phyloP scores from a whole-genome alignment of 30 jellyfish, hydroid and myxozoan species.

The Euphysa ruthae region DNA sequence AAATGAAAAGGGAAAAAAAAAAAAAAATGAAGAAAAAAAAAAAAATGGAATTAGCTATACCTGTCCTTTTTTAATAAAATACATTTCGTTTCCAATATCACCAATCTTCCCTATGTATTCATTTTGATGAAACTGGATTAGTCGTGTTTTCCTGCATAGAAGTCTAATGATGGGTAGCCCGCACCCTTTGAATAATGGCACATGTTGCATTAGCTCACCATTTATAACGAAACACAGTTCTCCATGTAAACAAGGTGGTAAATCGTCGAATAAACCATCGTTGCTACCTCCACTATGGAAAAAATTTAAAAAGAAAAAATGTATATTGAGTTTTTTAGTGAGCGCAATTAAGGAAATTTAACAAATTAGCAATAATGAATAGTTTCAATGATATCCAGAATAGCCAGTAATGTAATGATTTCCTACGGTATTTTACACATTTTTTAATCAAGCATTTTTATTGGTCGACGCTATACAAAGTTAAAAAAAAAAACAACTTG shows the following conservation, averaged over 20 bases:
- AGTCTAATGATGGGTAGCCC: conserved; percentile 43
- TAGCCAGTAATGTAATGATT: too few species aligned
- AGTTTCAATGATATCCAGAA: too few species aligned
- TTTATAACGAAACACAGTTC: conserved; percentile 43
- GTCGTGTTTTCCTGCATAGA: conserved; percentile 45
- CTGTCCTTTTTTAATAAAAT: conserved; percentile 49
- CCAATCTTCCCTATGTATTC: conserved; percentile 48
- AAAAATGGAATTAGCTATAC: too few species aligned
- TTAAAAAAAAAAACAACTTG: too few species aligned
- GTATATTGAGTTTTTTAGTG: too few species aligned
- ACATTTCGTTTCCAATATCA: conserved; percentile 46
- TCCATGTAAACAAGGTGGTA: conserved; percentile 58
- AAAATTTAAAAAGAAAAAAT: not conserved
- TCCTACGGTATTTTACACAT: too few species aligned
- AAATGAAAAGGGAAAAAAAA: too few species aligned
- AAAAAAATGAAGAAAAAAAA: too few species aligned
- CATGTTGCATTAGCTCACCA: conserved; percentile 38
- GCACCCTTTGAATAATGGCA: conserved; percentile 50
- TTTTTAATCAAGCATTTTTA: too few species aligned
- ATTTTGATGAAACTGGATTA: conserved; percentile 36
- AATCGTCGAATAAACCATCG: conserved; percentile 18
- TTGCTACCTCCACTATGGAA: conserved; percentile 45
- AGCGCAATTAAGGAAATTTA: too few species aligned
- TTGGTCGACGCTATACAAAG: too few species aligned
- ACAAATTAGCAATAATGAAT: too few species aligned